phyloP scores from a whole-genome alignment of 1,140 invertebrate genomes.

The Laupala kohalensis region DNA sequence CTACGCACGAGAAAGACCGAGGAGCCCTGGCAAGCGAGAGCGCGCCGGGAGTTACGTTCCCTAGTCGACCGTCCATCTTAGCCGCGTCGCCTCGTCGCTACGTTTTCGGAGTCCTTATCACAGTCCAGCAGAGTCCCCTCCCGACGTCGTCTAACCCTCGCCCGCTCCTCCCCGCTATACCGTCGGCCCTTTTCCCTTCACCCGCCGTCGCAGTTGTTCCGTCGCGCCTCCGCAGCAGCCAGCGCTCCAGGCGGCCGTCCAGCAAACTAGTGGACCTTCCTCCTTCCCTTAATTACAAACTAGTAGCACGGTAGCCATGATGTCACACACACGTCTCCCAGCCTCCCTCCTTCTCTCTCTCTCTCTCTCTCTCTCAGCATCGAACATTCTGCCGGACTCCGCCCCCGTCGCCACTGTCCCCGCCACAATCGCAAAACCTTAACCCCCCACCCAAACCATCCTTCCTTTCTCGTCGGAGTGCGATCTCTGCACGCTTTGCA shows the following conservation, averaged over 20 bases:
- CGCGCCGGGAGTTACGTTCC: neutral
- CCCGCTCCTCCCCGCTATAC: neutral
- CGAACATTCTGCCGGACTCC: neutral
- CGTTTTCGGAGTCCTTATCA: neutral
- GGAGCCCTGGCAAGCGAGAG: neutral
- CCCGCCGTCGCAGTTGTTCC: too few species aligned
- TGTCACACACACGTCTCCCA: conserved; percentile 2
- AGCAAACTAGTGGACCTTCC: conserved; percentile 9
- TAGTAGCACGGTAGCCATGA: conserved; percentile 7
- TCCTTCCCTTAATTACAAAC: conserved; percentile 12
- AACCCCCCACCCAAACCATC: neutral
- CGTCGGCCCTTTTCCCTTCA: too few species aligned
- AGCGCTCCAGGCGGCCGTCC: too few species aligned
- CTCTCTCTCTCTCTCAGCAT: neutral
- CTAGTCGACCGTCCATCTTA: neutral
- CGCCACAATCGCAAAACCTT: neutral
- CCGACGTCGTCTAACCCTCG: too few species aligned
- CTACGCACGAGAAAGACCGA: too few species aligned
- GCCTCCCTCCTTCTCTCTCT: neutral
- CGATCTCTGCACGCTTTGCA: too few species aligned
- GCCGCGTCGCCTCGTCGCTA: neutral
- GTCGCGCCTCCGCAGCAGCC: too few species aligned
- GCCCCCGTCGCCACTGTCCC: too few species aligned
- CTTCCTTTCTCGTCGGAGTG: neutral
- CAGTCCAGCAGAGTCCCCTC: neutral